Evolutionary conservation across 2,797 vertebrate genomes (phyloP), one percentile per base, ranked within the genome.

Genomic region (Pampus argenteus): DNA sequence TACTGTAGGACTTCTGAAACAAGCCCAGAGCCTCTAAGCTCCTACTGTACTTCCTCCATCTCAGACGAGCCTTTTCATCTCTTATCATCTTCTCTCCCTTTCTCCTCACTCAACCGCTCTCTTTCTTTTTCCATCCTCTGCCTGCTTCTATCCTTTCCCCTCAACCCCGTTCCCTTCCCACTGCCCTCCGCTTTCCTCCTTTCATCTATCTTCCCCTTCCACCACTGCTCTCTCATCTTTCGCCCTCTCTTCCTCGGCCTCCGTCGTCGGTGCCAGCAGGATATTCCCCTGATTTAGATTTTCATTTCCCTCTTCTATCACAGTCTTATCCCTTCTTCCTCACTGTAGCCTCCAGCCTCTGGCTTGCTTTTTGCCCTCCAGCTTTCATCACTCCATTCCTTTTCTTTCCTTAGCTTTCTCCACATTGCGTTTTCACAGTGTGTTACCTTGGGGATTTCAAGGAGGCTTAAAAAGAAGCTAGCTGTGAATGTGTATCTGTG

Each of bases 211-310:
- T 71, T 66, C 42, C 47, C 71, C 66, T 80, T 84, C 68, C 74
- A 71, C 84, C 82, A 79, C 85, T 79, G 76, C 56, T 71, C 82
- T 88, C 84, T 82, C 85, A 88, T 89, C 87, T 85, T 70, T 87
- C 71, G 45, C 85, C 78, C 79, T 83, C 77, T 90, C 85, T 81
- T 86, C 82, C 84, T 81, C 67, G 59, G 87, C 86, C 86, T 87
- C 79, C 87, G 90, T 91, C 92, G 88, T 92, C 81, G 0, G 77
- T 85, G 90, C 91, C 92, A 91, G 91, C 91, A 92, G 91, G 91
- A 92, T 92, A 92, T 93, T 91, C 91, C 89, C 90, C 88, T 80
- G 90, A 92, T 90, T 93, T 92, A 91, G 91, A 91, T 92, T 91
- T 91, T 92, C 90, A 92, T 93, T 93, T 93, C 91, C 90, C 90